Percentiles rank a stretch among this genome's conserved stretches.
phyloP scores from a whole-genome alignment of 2,113 vertebrate species.

The Gymnorhina tibicen region DNA sequence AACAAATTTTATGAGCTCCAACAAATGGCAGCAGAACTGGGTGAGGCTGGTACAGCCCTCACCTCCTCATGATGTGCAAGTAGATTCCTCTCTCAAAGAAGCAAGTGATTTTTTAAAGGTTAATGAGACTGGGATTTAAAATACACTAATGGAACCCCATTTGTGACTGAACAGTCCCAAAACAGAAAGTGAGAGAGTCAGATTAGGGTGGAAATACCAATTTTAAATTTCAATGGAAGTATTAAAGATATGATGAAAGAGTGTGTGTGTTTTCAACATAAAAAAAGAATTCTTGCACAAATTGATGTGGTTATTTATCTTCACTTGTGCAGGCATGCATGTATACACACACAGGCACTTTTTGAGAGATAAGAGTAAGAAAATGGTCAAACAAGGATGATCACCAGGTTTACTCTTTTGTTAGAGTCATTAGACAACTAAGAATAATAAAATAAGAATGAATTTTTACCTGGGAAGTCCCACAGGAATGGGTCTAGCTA shows the following conservation, averaged over 20 bases:
- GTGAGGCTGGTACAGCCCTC: background rate
- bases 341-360: background rate
- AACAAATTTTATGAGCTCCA: background rate
- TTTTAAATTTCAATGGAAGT: background rate
- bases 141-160: background rate
- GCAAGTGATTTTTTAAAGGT: background rate
- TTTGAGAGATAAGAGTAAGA: background rate
- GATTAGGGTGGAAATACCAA: background rate
- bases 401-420: background rate
- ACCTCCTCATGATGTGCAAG: background rate
- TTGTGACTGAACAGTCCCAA: background rate
- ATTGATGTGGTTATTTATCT: background rate
- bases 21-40: background rate
- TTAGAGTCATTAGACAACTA: background rate
- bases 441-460: background rate
- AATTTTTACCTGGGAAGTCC: slow-evolving; percentile 81
- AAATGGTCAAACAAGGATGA: background rate
- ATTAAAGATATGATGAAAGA: background rate
- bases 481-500: slow-evolving; percentile 86
- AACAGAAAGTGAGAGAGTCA: background rate
- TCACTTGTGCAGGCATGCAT: background rate
- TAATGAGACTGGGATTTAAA: background rate
- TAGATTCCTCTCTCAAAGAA: background rate
- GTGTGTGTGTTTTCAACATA: background rate
- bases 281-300: background rate